Conservation (phyloP, 2,113 vertebrate genomes). For the Ophthalmolycus amberensis region DNA sequence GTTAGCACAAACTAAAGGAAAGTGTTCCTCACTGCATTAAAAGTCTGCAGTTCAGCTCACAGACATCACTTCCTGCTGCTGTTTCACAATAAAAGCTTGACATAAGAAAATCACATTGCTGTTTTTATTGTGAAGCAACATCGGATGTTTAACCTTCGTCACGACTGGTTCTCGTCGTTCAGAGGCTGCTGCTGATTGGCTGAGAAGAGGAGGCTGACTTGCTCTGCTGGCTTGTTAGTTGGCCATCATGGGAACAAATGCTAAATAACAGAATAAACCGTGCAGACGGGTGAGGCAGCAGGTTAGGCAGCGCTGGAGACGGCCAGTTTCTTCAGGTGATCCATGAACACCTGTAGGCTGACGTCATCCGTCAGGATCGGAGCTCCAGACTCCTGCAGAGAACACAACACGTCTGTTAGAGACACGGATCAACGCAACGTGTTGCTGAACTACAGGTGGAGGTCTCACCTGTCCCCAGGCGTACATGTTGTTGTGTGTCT, state of each 20-base stretch:
- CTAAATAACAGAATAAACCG: not conserved
- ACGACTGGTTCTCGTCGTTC: not conserved
- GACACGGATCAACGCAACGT: not conserved
- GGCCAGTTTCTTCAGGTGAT: conserved; percentile 97
- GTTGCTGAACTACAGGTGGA: not conserved
- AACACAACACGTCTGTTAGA: not conserved
- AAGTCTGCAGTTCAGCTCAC: not conserved
- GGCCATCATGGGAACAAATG: not conserved
- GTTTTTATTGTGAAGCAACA: conserved; percentile 9
- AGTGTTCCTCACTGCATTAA: not conserved
- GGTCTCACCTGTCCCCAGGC: conserved; percentile 93
- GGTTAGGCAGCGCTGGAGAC: conserved; percentile 94
- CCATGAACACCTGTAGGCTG: conserved; percentile 99
- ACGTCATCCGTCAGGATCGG: conserved; percentile 98
- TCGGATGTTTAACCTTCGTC: not conserved
- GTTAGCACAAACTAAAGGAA: not conserved
- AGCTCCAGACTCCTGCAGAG: conserved; percentile 93
- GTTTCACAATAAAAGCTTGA: not conserved
- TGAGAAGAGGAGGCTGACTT: not conserved
- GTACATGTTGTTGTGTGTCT: conserved; percentile 99
- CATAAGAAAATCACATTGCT: not conserved
- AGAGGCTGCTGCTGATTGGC: conserved; percentile 1
- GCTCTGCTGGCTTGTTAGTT: not conserved
- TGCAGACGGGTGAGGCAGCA: not conserved
- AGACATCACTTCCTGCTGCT: not conserved